phyloP scores from a whole-genome alignment of 1,140 invertebrate genomes.

The Caenorhabditis elegans region DNA sequence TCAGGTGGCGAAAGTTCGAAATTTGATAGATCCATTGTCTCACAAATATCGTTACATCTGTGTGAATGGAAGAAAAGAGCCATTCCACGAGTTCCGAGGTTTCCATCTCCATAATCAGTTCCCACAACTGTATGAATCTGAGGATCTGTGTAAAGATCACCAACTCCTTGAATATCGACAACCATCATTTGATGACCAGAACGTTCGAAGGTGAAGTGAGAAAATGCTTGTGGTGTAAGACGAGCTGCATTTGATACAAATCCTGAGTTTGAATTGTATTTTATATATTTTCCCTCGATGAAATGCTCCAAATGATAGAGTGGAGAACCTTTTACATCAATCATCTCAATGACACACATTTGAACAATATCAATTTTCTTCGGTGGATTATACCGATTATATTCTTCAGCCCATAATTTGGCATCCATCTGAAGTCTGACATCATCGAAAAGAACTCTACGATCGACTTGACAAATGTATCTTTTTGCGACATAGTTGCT shows the following conservation, averaged over 20 bases:
- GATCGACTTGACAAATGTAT: slow-evolving; percentile 70
- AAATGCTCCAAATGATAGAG: slow-evolving; percentile 73
- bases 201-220: slow-evolving; percentile 73
- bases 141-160: slow-evolving; percentile 73
- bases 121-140: slow-evolving; percentile 72
- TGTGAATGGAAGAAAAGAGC: slow-evolving; percentile 73
- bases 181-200: slow-evolving; percentile 73
- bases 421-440: slow-evolving; percentile 73
- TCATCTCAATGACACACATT: slow-evolving; percentile 72
- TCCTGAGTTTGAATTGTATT: slow-evolving; percentile 74
- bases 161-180: slow-evolving; percentile 74
- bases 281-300: slow-evolving; percentile 73
- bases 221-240: slow-evolving; percentile 72
- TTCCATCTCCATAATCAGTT: slow-evolving; percentile 71
- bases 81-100: slow-evolving; percentile 72
- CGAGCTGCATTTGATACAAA: slow-evolving; percentile 71
- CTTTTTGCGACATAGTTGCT: slow-evolving; percentile 72
- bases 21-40: slow-evolving; percentile 69
- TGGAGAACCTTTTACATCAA: slow-evolving; percentile 69
- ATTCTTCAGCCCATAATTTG: slow-evolving; percentile 73
- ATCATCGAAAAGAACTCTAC: slow-evolving; percentile 72
- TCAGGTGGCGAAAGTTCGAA: slow-evolving; percentile 70
- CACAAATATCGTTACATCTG: slow-evolving; percentile 71
- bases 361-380: slow-evolving; percentile 74
- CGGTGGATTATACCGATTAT: slow-evolving; percentile 72